phyloP scores from a whole-genome alignment of 2,113 vertebrate species.

The Sander vitreus region DNA sequence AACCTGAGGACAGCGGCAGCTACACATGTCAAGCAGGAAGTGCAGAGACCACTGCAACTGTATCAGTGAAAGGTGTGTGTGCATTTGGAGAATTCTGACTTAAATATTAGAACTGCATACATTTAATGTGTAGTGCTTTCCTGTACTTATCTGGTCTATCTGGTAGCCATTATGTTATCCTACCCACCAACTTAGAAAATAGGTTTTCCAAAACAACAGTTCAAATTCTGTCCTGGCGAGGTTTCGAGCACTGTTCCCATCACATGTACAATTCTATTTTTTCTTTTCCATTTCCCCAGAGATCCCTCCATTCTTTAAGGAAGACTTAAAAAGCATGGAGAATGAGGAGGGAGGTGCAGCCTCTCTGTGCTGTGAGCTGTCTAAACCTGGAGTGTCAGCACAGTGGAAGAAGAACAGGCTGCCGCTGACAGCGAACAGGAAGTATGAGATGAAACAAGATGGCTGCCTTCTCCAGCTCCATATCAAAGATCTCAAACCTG shows the following conservation, averaged over 20 bases:
- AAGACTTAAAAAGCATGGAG: slow-evolving; percentile 78
- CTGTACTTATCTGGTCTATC: not conserved
- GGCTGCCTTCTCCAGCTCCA: slow-evolving; percentile 78
- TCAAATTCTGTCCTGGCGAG: not conserved
- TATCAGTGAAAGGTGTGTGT: slow-evolving; percentile 63
- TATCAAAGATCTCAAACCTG: slow-evolving; percentile 74
- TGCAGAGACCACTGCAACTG: slow-evolving; percentile 76
- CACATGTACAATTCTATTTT: not conserved
- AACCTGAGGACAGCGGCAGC: slow-evolving; percentile 84
- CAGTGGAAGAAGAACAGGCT: slow-evolving; percentile 84
- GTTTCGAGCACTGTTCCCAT: not conserved
- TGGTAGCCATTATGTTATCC: not conserved
- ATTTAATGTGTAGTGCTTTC: not conserved
- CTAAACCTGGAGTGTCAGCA: slow-evolving; percentile 73
- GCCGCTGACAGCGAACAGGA: slow-evolving; percentile 74
- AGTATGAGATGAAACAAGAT: slow-evolving; percentile 84
- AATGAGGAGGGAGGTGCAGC: slow-evolving; percentile 74
- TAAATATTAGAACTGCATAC: not conserved
- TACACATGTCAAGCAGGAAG: slow-evolving; percentile 81
- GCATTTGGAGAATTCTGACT: not conserved
- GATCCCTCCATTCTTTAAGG: slow-evolving; percentile 73
- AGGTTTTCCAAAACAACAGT: not conserved
- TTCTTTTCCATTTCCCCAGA: slow-evolving; percentile 31
- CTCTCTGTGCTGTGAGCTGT: slow-evolving; percentile 82
- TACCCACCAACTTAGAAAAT: not conserved